Percentiles rank a stretch among this genome's conserved stretches.
These are phyloP conservation scores for Lapara coniferarum DNA, from an alignment of 2,888 invertebrate genomes.

Conservation along the genomic window DNA sequence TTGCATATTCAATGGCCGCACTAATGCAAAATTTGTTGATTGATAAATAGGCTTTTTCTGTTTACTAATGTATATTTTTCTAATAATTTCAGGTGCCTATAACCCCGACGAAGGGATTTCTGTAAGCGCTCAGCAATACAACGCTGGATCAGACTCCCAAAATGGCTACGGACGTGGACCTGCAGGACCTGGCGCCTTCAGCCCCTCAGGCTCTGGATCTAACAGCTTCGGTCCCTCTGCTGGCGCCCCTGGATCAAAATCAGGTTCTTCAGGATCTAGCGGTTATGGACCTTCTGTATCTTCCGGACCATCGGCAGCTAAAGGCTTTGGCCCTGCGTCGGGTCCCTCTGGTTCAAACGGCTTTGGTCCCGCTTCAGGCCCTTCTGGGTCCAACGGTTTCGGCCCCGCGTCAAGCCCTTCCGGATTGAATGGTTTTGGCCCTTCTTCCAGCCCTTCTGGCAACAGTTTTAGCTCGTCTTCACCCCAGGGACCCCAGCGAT, in stretches of 20 bases:
- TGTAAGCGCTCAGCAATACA: slow-evolving; percentile 47
- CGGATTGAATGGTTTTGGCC: slow-evolving; percentile 31
- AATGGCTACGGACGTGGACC: slow-evolving; percentile 11
- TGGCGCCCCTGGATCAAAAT: slow-evolving; percentile 32
- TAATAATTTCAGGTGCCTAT: slow-evolving; percentile 69
- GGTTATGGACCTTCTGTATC: neutral
- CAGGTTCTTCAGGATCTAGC: slow-evolving; percentile 3
- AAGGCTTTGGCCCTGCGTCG: neutral
- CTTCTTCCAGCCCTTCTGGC: slow-evolving; percentile 37
- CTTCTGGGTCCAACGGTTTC: neutral
- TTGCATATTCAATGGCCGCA: too few relatives aligned
- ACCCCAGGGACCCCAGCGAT: slow-evolving; percentile 10
- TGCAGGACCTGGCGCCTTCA: slow-evolving; percentile 2
- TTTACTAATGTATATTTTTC: neutral
- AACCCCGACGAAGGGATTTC: slow-evolving; percentile 66
- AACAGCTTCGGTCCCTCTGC: slow-evolving; percentile 6
- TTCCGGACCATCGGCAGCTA: neutral
- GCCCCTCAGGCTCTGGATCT: slow-evolving; percentile 23
- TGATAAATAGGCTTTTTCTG: neutral
- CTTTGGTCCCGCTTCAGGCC: slow-evolving; percentile 26
- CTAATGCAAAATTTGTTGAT: too few relatives aligned
- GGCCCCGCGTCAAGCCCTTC: slow-evolving; percentile 20
- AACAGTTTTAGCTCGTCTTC: slow-evolving; percentile 34
- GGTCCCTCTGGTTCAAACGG: slow-evolving; percentile 30
- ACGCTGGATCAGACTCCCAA: slow-evolving; percentile 32